Conservation (phyloP, 1,140 invertebrate species). For the Parasteatoda tepidariorum region DNA sequence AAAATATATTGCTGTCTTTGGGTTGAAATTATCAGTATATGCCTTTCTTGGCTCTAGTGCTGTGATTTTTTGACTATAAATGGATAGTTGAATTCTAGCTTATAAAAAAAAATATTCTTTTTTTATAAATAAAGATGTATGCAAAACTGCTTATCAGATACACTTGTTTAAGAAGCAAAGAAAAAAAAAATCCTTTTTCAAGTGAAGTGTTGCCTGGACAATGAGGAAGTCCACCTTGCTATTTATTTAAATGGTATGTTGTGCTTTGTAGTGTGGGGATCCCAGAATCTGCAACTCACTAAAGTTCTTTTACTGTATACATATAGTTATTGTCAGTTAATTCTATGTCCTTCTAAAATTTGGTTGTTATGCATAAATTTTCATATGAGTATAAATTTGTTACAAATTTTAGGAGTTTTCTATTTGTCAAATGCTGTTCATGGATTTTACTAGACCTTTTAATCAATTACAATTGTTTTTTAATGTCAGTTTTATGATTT, state of each 20-base stretch:
- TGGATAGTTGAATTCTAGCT: conserved; percentile 44
- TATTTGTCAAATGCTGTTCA: no score
- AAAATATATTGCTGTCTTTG: not conserved
- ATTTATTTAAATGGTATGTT: not conserved
- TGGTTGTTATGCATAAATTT: no score
- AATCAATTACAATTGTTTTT: no score
- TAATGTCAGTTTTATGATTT: no score
- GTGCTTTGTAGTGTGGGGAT: not conserved
- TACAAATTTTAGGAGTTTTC: no score
- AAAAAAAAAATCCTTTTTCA: conserved; percentile 32
- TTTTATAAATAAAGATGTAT: conserved; percentile 4
- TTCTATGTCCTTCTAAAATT: no score
- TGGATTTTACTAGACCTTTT: no score
- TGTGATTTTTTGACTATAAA: conserved; percentile 59
- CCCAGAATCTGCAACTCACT: not conserved
- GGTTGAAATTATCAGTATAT: conserved; percentile 46
- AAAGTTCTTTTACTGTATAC: not conserved
- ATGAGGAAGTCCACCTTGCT: not conserved
- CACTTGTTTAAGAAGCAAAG: conserved; percentile 21
- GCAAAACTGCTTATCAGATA: conserved; percentile 38
- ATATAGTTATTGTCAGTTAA: no score
- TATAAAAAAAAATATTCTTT: conserved; percentile 29
- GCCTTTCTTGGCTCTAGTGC: conserved; percentile 48
- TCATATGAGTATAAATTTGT: no score
- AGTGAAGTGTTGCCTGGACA: conserved; percentile 12